Base-by-base conservation (phyloP, 2,888 invertebrate species). In the Drosophila mimica region DNA sequence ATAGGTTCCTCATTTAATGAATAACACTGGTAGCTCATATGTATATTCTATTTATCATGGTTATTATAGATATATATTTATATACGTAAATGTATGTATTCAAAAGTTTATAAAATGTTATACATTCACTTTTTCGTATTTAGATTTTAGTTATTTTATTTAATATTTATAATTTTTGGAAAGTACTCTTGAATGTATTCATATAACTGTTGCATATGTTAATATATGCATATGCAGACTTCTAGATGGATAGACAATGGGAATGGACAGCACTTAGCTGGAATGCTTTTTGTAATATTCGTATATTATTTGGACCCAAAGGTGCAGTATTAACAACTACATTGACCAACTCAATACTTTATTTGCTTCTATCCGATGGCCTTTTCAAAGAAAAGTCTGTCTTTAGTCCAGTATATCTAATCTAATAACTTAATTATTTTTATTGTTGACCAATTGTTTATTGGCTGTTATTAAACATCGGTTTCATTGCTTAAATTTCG, bases 401-500 rank as follows among this genome's bases (percentile, higher is more conserved):
- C 31, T 33, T 46, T 33, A 11, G 54, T 54, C 48, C 48, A 33
- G 38, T 40, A 31, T 30, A n/a, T 64, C 17, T 49, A 48, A 64
- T 30, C 48, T 49, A 30, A 54, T 33, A 48, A 38, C 36, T 38
- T 48, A 33, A 33, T 25, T 64, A 33, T n/a, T 53, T 53, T n/a
- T 36, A 20, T 28, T 40, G 60, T 34, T n/a, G 46, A 46, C 46
- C 46, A 46, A 15, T 46, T 25, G 4, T 25, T 8, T 46, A 46
- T 25, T 34, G n/a, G 28, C 20, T 34, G 38, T 13, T 74, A 90
- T 92, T 91, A 93, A 77, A 93, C 93, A 74, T 93, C 92, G 57
- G 92, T 93, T 85, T 93, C 93, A 79, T 90, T 92, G 84, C 91
- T 88, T 59, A 69, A 70, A 34, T 80, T 73, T 69, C 79, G 82